Base-by-base conservation (phyloP, 2,888 invertebrate species). In the Leucoma salicis region DNA sequence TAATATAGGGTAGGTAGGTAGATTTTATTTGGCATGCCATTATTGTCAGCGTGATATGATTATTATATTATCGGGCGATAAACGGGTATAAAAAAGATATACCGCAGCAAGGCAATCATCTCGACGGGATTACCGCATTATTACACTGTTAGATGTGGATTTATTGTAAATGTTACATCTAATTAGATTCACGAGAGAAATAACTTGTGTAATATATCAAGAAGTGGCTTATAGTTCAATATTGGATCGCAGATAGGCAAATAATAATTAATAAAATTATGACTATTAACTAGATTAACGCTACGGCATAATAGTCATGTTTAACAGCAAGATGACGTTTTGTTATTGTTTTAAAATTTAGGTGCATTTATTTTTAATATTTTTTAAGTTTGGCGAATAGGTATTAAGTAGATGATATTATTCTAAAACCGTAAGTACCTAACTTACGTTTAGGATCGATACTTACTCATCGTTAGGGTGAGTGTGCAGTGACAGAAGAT, bases 31-130 rank as follows among this genome's bases (percentile, higher is more conserved):
- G 83, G 83, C 82, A 78, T 83, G 77, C 83, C 82, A 84, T 86
- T 85, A 86, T 85, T 83, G 84, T 84, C 82, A 81, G 83, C 73
- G 72, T 82, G 82, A 84, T 86, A 83, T 82, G 84, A 87, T 87
- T 87, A 86, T 86, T 85, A 84, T 85, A 86, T 87, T 87, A 86
- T 81, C 82, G 75, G 82, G 81, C 85, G 84, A 86, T 86, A 87
- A 86, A 86, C 78, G 84, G 70, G 64, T 69, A 83, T 85, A 83
- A 87, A 85, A 86, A 84, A 84, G 82, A 86, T 82, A 85, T 85
- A 84, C 78, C 74, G 78, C 59, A 71, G 55, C 67, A 71, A 74
- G 66, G 84, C 81, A 83, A 86, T 85, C 83, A 82, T 82, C 78
- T 83, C 77, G 64, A 65, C 59, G 60, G 81, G 79, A 83, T 84